phyloP scores from a whole-genome alignment of 2,113 vertebrate genomes.

The Misgurnus mizolepis region DNA sequence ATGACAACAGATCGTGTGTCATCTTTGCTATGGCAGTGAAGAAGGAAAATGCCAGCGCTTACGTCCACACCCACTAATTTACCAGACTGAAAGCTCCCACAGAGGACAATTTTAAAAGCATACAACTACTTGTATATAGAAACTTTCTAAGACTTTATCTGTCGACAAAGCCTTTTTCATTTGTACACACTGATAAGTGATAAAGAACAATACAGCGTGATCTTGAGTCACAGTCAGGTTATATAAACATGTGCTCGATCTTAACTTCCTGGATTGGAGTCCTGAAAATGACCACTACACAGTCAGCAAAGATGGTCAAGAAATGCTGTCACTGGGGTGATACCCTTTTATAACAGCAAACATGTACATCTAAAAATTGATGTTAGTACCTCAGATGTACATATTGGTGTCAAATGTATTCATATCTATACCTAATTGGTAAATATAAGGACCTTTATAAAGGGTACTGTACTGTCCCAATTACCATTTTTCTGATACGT shows the following conservation, averaged over 20 bases:
- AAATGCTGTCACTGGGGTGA: no score
- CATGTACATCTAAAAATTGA: no score
- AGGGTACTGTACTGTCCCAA: no score
- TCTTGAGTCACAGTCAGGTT: not conserved
- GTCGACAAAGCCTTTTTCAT: not conserved
- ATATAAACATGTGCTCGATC: not conserved
- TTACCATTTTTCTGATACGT: no score
- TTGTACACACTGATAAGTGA: not conserved
- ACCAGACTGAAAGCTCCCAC: not conserved
- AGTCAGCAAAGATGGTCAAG: not conserved
- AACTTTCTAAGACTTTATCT: not conserved
- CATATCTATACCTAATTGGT: no score
- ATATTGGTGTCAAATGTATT: no score
- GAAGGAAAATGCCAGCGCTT: not conserved
- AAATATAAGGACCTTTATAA: no score
- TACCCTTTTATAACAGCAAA: no score
- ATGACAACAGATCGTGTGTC: not conserved
- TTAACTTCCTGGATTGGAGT: not conserved
- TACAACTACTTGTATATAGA: not conserved
- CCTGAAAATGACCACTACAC: not conserved
- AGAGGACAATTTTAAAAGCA: not conserved
- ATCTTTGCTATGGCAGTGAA: not conserved
- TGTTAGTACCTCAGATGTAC: no score
- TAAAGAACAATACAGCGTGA: not conserved
- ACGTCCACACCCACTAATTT: conserved; percentile 18